These are phyloP conservation scores for Siniperca chuatsi DNA, from an alignment of 2,113 vertebrate genomes.

Conservation along the genomic window DNA sequence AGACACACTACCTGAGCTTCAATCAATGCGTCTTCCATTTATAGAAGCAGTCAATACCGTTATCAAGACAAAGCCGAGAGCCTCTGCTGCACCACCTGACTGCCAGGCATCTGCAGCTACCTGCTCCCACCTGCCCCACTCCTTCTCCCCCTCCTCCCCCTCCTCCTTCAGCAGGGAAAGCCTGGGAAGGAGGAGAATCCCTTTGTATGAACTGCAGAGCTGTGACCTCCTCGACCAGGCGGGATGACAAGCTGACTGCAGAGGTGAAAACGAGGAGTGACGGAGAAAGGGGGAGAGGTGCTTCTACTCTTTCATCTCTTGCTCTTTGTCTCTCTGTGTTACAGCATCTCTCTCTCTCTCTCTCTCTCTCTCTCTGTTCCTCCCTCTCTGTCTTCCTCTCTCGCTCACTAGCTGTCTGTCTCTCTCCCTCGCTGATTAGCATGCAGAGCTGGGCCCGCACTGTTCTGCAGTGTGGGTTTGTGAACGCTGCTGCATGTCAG, in stretches of 20 bases:
- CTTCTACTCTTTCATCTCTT: conserved; percentile 45
- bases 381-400: background rate
- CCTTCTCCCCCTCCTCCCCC: background rate
- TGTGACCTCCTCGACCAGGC: conserved; percentile 36
- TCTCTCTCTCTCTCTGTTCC: background rate
- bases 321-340: conserved; percentile 17
- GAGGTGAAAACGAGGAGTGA: conserved; percentile 56
- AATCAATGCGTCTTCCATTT: conserved; percentile 68
- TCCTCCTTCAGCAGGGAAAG: conserved; percentile 63
- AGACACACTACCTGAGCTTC: conserved; percentile 44
- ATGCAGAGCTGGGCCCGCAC: conserved; percentile 76
- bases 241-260: conserved; percentile 61
- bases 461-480: conserved; percentile 85
- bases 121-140: background rate
- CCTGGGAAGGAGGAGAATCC: conserved; percentile 79
- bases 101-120: conserved; percentile 41
- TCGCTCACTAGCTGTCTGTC: background rate
- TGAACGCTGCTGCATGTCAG: conserved; percentile 77
- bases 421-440: conserved; percentile 70
- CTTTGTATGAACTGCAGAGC: conserved; percentile 69
- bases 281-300: background rate
- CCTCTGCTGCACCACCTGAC: conserved; percentile 41
- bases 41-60: conserved; percentile 59
- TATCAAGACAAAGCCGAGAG: conserved; percentile 58
- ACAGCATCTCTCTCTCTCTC: conserved; percentile 17